phyloP scores from a whole-genome alignment of 2,113 vertebrate genomes.

The Crotalus horridus region DNA sequence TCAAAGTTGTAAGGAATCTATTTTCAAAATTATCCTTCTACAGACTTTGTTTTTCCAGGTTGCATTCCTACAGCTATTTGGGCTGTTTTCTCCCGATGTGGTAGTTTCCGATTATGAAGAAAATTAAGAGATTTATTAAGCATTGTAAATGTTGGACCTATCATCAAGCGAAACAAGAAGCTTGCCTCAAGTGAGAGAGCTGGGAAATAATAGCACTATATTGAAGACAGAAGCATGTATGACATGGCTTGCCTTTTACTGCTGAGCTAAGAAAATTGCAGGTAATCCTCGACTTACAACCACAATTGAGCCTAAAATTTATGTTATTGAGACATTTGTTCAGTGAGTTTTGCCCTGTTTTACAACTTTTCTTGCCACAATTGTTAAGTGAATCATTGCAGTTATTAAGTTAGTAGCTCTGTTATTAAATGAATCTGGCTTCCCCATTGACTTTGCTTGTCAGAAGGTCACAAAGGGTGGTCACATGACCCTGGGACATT shows the following conservation, averaged over 20 bases:
- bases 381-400: neutral
- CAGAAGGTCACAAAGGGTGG: neutral
- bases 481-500: neutral
- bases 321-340: neutral
- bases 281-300: too few relatives aligned
- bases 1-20: neutral
- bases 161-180: neutral
- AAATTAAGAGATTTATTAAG: neutral
- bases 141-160: neutral
- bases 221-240: neutral
- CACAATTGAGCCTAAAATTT: too few relatives aligned
- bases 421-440: neutral
- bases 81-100: neutral
- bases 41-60: neutral
- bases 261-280: neutral
- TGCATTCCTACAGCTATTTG: constrained; percentile 10
- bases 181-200: neutral
- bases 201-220: neutral
- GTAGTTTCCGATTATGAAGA: neutral
- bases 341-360: neutral
- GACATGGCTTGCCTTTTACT: neutral
- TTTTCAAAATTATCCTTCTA: neutral
- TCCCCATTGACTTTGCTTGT: neutral
- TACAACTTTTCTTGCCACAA: neutral
- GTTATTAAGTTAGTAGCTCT: neutral